Base-by-base conservation (phyloP, 2,888 invertebrate species). In the Diplazon laetatorius region DNA sequence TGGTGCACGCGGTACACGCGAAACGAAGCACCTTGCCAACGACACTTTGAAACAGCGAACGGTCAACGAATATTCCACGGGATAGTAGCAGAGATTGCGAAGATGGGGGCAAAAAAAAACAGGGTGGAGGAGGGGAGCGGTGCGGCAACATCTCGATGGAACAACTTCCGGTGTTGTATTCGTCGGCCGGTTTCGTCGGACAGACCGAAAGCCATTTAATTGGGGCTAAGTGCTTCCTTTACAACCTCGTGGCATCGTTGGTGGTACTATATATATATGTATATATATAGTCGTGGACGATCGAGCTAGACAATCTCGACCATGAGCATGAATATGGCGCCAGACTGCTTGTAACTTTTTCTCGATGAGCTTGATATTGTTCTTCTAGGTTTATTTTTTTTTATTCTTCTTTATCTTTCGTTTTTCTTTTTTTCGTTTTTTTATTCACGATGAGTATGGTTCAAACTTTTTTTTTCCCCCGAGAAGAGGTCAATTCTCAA, bases 1-100 rank as follows among this genome's bases (percentile, higher is more conserved):
- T n/a, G 39, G 46, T 52, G 50, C 68, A 10, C 16, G n/a, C 30
- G 35, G 20, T 16, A n/a, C 9, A 60, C 25, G 18, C 30, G 1
- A 44, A 69, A 60, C 25, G 46, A 55, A 46, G 66, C 46, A 62
- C 69, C 35, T 42, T 14, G 35, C 48, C 16, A 52, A 69, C 63
- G 37, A 35, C 60, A 55, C 39, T 48, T 30, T 35, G 46, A 44
- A 74, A 59, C 9, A 57, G 63, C 62, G 60, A 79, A 77, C 71
- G 2, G 2, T 79, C 76, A 63, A 66, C 44, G 52, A 77, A 79
- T 77, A 74, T 80, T 79, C 71, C 63, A 14, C n/a, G 39, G 60
- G 55, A 65, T n/a, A 73, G 68, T 75, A 76, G 73, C n/a, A 65
- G 60, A 52, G 68, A 69, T 77, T 59, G 62, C 42, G 37, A 10